These are phyloP conservation scores for Malacosoma neustria DNA, from an alignment of 2,888 invertebrate genomes.

Conservation along the genomic window DNA sequence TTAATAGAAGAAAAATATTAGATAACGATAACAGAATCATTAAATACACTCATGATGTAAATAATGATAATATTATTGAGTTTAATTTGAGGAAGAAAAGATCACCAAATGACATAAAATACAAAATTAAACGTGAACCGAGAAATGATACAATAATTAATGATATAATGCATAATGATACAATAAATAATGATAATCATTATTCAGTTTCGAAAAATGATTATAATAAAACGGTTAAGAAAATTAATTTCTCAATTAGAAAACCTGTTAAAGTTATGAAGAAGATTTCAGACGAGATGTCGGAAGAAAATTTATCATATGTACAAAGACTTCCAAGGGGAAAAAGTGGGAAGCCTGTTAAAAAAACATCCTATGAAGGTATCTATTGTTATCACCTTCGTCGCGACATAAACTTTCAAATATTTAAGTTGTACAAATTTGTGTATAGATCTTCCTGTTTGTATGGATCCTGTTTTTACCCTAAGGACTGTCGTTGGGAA, in stretches of 20 bases:
- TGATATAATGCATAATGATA: too few relatives aligned
- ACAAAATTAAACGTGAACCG: not conserved
- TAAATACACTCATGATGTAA: not conserved
- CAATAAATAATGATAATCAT: too few relatives aligned
- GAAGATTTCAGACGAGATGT: constrained; percentile 17
- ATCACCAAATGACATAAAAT: not conserved
- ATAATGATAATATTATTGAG: not conserved
- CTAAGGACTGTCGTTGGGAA: too few relatives aligned
- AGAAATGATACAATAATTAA: not conserved
- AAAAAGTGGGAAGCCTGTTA: constrained; percentile 15
- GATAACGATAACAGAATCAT: not conserved
- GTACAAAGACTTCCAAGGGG: constrained; percentile 23
- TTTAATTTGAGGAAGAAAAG: not conserved
- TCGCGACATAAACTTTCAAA: too few relatives aligned
- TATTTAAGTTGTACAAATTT: not conserved
- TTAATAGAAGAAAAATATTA: not conserved
- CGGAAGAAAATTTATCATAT: constrained; percentile 38
- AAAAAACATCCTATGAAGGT: constrained; percentile 20
- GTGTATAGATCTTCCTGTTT: not conserved
- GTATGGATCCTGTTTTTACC: too few relatives aligned
- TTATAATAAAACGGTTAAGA: not conserved
- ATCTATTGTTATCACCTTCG: too few relatives aligned
- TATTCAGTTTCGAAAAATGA: not conserved
- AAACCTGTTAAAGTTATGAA: not conserved
- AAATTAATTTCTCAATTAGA: not conserved